Conservation (phyloP, 2,797 vertebrate species). For the Tragelaphus oryx region DNA sequence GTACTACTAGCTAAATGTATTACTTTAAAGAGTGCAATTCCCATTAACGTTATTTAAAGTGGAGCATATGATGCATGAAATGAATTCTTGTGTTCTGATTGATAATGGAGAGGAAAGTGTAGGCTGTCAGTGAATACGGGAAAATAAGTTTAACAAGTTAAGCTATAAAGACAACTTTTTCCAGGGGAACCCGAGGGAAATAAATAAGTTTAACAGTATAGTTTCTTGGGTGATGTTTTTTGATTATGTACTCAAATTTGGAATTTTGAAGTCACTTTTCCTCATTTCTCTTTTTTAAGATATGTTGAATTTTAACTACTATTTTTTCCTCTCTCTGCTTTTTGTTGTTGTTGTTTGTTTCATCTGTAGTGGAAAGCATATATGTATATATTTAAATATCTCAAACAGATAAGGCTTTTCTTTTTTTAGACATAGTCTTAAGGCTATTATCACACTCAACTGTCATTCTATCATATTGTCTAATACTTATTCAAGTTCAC, state of each 20-base stretch:
- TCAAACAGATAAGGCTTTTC: background rate
- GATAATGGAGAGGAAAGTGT: background rate
- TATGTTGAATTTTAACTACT: background rate
- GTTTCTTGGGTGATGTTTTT: background rate
- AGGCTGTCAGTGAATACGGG: background rate
- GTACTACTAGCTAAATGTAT: background rate
- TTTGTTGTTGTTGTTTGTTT: background rate
- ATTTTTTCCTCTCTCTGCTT: background rate
- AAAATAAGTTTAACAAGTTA: background rate
- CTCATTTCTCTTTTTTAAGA: background rate
- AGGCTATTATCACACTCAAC: background rate
- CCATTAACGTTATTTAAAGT: constrained; percentile 15
- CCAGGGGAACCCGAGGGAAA: background rate
- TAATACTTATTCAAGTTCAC: background rate
- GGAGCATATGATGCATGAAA: background rate
- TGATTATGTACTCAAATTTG: background rate
- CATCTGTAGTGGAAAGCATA: background rate
- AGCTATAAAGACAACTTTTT: background rate
- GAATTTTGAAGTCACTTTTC: background rate
- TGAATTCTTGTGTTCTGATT: background rate
- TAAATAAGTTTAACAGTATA: background rate
- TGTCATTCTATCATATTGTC: background rate
- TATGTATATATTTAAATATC: background rate
- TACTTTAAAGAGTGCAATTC: background rate
- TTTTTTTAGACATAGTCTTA: background rate